phyloP scores from a whole-genome alignment of 2,113 vertebrate species.

The Malaclemys terrapin region DNA sequence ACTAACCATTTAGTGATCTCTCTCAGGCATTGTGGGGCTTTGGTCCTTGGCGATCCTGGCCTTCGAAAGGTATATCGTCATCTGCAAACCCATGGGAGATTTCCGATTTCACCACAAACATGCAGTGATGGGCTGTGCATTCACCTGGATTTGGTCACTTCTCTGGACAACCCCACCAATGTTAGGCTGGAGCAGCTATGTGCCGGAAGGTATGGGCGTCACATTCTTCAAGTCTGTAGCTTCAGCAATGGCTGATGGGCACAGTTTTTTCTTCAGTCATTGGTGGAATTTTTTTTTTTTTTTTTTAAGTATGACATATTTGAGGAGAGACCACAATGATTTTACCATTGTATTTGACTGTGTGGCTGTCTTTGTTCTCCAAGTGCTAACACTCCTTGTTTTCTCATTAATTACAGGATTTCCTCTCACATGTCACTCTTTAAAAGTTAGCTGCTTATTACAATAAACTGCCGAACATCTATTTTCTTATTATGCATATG shows the following conservation, averaged over 20 bases:
- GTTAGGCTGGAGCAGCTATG: conserved; percentile 78
- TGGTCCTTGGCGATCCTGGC: conserved; percentile 80
- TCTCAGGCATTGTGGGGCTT: conserved; percentile 76
- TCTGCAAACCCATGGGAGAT: conserved; percentile 76
- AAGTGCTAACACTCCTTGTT: neutral
- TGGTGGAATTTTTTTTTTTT: neutral
- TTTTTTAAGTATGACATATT: neutral
- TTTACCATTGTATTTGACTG: neutral
- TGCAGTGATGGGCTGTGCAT: conserved; percentile 59
- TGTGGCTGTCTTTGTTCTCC: neutral
- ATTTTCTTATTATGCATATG: neutral
- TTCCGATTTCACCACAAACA: conserved; percentile 71
- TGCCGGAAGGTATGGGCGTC: conserved; percentile 72
- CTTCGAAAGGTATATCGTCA: conserved; percentile 69
- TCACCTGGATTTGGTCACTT: conserved; percentile 75
- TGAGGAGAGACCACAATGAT: neutral
- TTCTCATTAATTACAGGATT: neutral
- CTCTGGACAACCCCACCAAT: conserved; percentile 73
- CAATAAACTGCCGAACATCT: neutral
- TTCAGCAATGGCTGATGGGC: neutral
- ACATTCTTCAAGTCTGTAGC: fast-evolving
- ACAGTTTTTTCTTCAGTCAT: neutral
- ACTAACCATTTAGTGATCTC: neutral
- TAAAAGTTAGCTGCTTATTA: neutral
- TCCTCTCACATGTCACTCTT: fast-evolving